Conservation (phyloP, 2,113 vertebrate genomes). For the Limanda limanda region DNA sequence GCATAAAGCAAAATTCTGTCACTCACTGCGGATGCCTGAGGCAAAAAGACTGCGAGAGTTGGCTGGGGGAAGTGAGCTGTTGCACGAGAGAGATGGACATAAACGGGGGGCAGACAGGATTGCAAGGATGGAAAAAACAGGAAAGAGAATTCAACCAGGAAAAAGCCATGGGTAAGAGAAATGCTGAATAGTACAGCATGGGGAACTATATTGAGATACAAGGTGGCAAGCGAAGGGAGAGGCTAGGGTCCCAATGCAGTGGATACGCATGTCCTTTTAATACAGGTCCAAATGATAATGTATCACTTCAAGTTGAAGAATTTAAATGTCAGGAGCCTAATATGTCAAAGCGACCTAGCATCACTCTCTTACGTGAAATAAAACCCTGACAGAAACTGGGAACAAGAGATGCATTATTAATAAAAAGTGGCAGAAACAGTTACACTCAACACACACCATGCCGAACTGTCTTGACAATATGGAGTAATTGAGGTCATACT, state of each 20-base stretch:
- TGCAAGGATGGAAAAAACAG: conserved; percentile 12
- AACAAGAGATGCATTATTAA: conserved; percentile 69
- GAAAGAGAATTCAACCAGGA: conserved; percentile 18
- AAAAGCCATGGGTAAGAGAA: conserved; percentile 17
- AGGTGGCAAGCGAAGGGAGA: not conserved
- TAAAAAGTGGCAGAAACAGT: conserved; percentile 62
- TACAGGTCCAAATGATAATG: conserved; percentile 51
- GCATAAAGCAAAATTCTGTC: conserved; percentile 53
- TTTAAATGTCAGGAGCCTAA: conserved; percentile 70
- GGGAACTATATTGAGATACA: not conserved
- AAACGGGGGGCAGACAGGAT: not conserved
- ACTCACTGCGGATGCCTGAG: conserved; percentile 51
- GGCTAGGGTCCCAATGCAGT: not conserved
- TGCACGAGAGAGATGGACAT: conserved; percentile 13
- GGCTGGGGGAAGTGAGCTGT: conserved; percentile 22
- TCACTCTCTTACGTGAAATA: conserved; percentile 43
- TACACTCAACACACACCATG: conserved; percentile 42
- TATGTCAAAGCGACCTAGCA: conserved; percentile 55
- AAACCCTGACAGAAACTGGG: conserved; percentile 37
- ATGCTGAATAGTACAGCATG: not conserved
- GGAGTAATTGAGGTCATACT: conserved; percentile 66
- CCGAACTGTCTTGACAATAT: conserved; percentile 60
- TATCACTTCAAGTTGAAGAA: conserved; percentile 53
- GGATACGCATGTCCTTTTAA: conserved; percentile 35
- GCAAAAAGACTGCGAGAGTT: conserved; percentile 39